Conservation (phyloP, 2,797 vertebrate genomes). For the Furcifer pardalis region DNA sequence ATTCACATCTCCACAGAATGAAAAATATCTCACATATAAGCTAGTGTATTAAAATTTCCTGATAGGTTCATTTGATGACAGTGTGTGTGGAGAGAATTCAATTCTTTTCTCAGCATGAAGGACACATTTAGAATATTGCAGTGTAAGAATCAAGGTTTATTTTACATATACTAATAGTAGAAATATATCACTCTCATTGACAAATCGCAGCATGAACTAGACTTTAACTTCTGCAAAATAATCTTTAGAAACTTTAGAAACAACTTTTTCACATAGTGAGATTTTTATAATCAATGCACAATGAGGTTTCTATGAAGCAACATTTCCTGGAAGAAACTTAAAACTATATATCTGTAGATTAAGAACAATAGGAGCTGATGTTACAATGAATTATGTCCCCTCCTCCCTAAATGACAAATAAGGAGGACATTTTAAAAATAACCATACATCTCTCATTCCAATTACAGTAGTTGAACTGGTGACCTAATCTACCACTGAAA, state of each 20-base stretch:
- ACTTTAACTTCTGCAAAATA: background rate
- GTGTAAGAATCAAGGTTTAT: background rate
- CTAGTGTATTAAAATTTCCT: background rate
- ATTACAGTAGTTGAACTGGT: background rate
- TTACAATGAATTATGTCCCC: background rate
- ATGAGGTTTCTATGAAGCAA: too few relatives aligned
- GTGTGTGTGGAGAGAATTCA: background rate
- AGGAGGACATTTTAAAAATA: background rate
- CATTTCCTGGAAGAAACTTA: background rate
- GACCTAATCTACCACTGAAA: background rate
- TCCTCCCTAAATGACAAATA: background rate
- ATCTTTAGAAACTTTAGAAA: background rate
- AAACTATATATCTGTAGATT: background rate
- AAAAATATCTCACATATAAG: background rate
- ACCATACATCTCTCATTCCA: background rate
- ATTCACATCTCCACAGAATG: background rate
- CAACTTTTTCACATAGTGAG: too few relatives aligned
- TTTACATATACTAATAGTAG: slow-evolving; percentile 1
- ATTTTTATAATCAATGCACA: background rate
- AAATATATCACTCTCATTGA: background rate
- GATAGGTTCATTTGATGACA: background rate
- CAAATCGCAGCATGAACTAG: background rate
- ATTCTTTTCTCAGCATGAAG: slow-evolving; percentile 14
- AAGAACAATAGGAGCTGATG: background rate
- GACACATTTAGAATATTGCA: background rate